phyloP scores from a whole-genome alignment of 1,140 invertebrate genomes.

The Lepidurus apus region DNA sequence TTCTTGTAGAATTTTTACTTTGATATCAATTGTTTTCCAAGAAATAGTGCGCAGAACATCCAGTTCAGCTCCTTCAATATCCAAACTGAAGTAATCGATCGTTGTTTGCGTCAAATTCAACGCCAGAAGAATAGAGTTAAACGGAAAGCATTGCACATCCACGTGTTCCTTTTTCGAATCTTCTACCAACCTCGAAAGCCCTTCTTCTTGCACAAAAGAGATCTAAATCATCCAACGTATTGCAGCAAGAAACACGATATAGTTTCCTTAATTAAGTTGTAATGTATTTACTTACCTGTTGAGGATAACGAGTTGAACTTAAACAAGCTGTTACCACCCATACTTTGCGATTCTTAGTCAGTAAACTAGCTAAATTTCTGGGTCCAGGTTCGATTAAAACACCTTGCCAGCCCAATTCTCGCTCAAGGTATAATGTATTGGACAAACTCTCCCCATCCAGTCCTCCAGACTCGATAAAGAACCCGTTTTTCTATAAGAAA shows the following conservation, averaged over 20 bases:
- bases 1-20: not conserved
- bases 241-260: no score
- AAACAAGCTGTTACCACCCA: constrained; percentile 5
- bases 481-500: constrained; percentile 37
- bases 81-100: constrained; percentile 45
- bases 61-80: constrained; percentile 44
- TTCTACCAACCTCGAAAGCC: not conserved
- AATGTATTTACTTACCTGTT: not conserved
- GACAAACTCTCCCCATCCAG: constrained; percentile 44
- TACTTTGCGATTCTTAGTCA: not conserved
- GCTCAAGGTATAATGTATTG: constrained; percentile 44
- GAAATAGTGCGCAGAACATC: constrained; percentile 43
- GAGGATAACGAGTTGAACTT: not conserved
- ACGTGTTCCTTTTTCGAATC: not conserved
- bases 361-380: constrained; percentile 39
- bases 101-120: constrained; percentile 46
- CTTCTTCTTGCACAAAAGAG: not conserved
- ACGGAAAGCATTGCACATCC: constrained; percentile 44
- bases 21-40: constrained; percentile 28
- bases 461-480: constrained; percentile 45
- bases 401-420: constrained; percentile 41
- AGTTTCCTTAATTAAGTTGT: not conserved
- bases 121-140: constrained; percentile 43
- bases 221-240: no score
- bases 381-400: constrained; percentile 45